phyloP scores from a whole-genome alignment of 1,140 invertebrate species.

The Drosophila arawakana region DNA sequence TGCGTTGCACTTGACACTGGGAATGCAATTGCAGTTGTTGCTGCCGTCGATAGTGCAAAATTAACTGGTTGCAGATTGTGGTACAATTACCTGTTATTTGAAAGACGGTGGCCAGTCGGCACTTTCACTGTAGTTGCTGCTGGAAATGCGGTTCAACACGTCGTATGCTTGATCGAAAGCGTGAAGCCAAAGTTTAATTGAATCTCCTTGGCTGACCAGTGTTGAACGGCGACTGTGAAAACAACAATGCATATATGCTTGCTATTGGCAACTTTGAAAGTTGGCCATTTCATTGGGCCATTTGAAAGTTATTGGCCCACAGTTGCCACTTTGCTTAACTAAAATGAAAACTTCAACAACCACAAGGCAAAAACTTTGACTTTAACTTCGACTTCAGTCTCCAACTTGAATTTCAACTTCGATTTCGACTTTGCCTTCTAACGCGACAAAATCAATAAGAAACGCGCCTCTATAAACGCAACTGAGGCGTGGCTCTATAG shows the following conservation, averaged over 20 bases:
- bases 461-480: constrained; percentile 44
- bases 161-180: constrained; percentile 69
- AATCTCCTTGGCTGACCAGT: constrained; percentile 48
- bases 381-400: not conserved
- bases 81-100: constrained; percentile 45
- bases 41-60: constrained; percentile 33
- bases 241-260: not conserved
- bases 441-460: constrained; percentile 75
- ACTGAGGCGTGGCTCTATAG: constrained; percentile 18
- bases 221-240: constrained; percentile 4
- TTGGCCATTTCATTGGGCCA: constrained; percentile 53
- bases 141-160: constrained; percentile 31
- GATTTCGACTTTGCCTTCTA: constrained; percentile 28
- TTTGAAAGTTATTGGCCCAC: constrained; percentile 78
- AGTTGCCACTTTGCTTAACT: constrained; percentile 38
- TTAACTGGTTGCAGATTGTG: constrained; percentile 35
- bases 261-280: constrained; percentile 70
- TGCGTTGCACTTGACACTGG: constrained; percentile 69
- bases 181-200: constrained; percentile 80
- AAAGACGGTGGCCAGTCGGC: constrained; percentile 30
- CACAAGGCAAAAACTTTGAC: constrained; percentile 38
- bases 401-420: not conserved
- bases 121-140: constrained; percentile 59
- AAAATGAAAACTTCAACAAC: constrained; percentile 55
- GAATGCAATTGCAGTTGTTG: constrained; percentile 9